Evolutionary conservation across 2,888 invertebrate species (phyloP).

Genomic region (Boloria euphrosyne): DNA sequence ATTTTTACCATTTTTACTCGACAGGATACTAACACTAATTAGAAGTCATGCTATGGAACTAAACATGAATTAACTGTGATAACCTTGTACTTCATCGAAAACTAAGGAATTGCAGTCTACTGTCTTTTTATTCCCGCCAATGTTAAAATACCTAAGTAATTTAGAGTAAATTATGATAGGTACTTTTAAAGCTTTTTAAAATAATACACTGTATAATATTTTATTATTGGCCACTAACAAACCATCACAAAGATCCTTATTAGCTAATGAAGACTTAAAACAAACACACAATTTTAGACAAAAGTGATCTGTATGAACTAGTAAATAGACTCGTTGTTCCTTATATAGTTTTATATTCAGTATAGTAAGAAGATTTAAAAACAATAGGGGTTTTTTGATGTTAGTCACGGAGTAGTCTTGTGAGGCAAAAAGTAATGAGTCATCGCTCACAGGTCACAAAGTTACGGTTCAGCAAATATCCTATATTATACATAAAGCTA

Average conservation of each 20-base stretch:
- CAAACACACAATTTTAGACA: neutral
- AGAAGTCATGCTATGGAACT: constrained; percentile 27
- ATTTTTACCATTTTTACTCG: constrained; percentile 26
- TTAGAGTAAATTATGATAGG: too few species aligned
- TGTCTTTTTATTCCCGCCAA: too few species aligned
- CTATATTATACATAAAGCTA: too few species aligned
- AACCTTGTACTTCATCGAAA: neutral
- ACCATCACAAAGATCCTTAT: neutral
- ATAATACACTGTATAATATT: neutral
- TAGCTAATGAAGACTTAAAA: neutral
- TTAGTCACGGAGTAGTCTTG: constrained; percentile 59
- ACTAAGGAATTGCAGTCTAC: neutral
- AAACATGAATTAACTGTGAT: constrained; percentile 11
- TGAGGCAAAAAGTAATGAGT: constrained; percentile 68
- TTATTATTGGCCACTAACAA: neutral
- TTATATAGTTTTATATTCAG: constrained; percentile 8
- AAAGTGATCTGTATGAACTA: neutral
- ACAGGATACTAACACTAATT: constrained; percentile 32
- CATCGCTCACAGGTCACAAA: constrained; percentile 12
- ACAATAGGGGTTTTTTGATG: constrained; percentile 67
- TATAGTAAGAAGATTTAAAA: constrained; percentile 38
- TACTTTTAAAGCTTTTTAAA: too few species aligned
- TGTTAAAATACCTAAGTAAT: too few species aligned
- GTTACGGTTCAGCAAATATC: neutral
- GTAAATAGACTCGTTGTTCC: constrained; percentile 3